phyloP scores from a whole-genome alignment of 2,888 invertebrate species.

The Tanytarsus gracilentus region DNA sequence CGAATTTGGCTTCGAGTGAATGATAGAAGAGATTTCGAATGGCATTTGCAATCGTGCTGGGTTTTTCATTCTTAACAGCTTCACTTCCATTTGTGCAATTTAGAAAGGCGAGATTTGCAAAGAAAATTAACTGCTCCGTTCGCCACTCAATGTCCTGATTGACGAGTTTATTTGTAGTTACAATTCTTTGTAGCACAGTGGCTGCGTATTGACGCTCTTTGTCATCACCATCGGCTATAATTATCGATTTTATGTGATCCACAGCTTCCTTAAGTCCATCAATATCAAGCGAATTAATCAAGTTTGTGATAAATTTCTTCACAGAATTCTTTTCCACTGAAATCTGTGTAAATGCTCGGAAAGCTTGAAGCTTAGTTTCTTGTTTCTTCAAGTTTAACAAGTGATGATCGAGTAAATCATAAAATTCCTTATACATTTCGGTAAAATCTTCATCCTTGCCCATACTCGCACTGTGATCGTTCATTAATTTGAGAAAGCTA shows the following conservation, averaged over 20 bases:
- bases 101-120: slow-evolving; percentile 57
- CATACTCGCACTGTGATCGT: slow-evolving; percentile 52
- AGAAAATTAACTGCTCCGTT: slow-evolving; percentile 52
- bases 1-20: slow-evolving; percentile 58
- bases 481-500: slow-evolving; percentile 55
- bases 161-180: slow-evolving; percentile 40
- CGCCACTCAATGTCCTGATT: slow-evolving; percentile 50
- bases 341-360: slow-evolving; percentile 58
- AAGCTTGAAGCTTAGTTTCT: slow-evolving; percentile 42
- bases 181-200: slow-evolving; percentile 46
- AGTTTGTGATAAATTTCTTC: slow-evolving; percentile 23
- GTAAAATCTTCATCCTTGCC: slow-evolving; percentile 45
- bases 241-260: background rate
- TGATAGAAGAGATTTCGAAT: slow-evolving; percentile 61
- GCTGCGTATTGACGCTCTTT: slow-evolving; percentile 59
- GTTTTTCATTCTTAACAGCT: slow-evolving; percentile 41
- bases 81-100: slow-evolving; percentile 45
- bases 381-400: background rate
- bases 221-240: slow-evolving; percentile 35
- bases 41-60: slow-evolving; percentile 48
- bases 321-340: slow-evolving; percentile 57
- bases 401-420: slow-evolving; percentile 12
- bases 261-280: background rate
- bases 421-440: slow-evolving; percentile 44
- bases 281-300: slow-evolving; percentile 10